Evolutionary conservation across 2,797 vertebrate genomes (phyloP).

Genomic region (Spinibarbus caldwelli): DNA sequence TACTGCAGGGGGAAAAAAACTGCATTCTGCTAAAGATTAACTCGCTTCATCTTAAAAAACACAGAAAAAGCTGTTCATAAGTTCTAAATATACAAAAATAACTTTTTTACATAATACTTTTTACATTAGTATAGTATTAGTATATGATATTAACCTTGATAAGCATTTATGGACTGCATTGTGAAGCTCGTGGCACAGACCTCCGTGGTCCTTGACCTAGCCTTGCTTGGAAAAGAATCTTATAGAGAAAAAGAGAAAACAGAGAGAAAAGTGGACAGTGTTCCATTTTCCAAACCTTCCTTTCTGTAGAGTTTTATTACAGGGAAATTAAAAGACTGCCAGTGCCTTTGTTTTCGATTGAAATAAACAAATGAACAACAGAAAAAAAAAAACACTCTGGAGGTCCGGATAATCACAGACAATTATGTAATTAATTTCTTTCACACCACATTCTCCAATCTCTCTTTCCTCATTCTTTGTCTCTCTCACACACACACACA

Average conservation of each 20-base stretch:
- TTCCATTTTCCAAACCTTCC: background rate
- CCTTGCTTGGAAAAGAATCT: background rate
- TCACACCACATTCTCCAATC: conserved; percentile 31
- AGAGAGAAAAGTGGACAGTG: background rate
- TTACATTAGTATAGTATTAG: background rate
- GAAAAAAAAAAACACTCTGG: conserved; percentile 16
- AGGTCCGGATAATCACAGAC: conserved; percentile 31
- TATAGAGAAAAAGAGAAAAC: background rate
- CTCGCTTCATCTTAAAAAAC: conserved; percentile 12
- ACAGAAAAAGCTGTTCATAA: background rate
- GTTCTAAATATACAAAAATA: background rate
- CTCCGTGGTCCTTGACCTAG: background rate
- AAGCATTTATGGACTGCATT: background rate
- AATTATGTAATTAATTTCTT: conserved; percentile 46
- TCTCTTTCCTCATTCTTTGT: background rate
- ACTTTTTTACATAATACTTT: background rate
- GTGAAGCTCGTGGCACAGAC: background rate
- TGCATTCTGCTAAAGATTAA: background rate
- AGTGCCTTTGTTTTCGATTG: conserved; percentile 11
- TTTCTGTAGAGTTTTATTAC: background rate
- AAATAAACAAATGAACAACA: conserved; percentile 32
- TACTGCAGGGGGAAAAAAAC: background rate
- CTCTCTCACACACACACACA: background rate
- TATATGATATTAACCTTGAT: background rate
- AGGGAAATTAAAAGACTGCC: conserved; percentile 9